Conservation (phyloP, 2,113 vertebrate species). For the Mus musculus region GRCm39 chr13:21381001-21381500, state of each 20-base stretch:
- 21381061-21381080: not conserved
- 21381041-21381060: not conserved
- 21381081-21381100: not conserved
- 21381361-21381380: not conserved
- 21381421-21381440: not conserved
- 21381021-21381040: not conserved
- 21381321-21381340: not conserved
- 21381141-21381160: not conserved
- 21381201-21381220: not conserved
- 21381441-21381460: too few species aligned
- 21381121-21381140: not conserved
- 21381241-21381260: not conserved
- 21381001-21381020: not conserved
- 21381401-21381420: not conserved
- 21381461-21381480: not conserved
- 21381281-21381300: not conserved
- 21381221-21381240: not conserved
- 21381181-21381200: slow-evolving; percentile 16
- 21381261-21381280: slow-evolving; percentile 31
- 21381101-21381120: not conserved
- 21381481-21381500: not conserved
- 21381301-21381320: not conserved
- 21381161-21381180: not conserved
- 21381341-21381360: not conserved
- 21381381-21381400: not conserved